Evolutionary conservation across 2,888 invertebrate species (phyloP).

Genomic region (Tachina lurida): DNA sequence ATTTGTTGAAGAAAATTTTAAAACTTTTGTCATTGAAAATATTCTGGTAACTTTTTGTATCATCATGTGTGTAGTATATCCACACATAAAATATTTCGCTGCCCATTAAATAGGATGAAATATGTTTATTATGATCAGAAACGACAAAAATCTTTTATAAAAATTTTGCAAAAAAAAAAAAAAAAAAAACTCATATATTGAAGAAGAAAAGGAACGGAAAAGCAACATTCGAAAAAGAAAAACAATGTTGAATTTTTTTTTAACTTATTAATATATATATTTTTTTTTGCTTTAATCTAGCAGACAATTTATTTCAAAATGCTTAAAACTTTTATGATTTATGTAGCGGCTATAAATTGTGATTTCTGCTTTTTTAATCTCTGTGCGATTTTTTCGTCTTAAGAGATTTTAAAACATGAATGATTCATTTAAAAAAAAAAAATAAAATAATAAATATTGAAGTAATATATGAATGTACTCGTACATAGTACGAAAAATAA

Average conservation of each 20-base stretch:
- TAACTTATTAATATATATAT: neutral
- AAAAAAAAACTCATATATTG: conserved; percentile 31
- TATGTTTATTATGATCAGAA: conserved; percentile 69
- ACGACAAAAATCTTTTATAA: conserved; percentile 67
- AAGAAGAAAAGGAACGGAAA: conserved; percentile 46
- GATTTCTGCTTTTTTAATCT: conserved; percentile 23
- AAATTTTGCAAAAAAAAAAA: conserved; percentile 53
- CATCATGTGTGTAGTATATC: neutral
- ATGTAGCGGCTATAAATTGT: conserved; percentile 67
- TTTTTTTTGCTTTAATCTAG: conserved; percentile 56
- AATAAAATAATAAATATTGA: neutral
- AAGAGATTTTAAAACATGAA: conserved; percentile 46
- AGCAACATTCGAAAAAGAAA: neutral
- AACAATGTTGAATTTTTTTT: conserved; percentile 10
- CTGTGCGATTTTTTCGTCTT: neutral
- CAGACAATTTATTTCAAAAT: conserved; percentile 67
- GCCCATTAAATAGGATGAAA: conserved; percentile 68
- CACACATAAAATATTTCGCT: neutral
- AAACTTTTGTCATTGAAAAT: conserved; percentile 64
- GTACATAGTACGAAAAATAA: neutral
- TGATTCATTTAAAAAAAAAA: conserved; percentile 60
- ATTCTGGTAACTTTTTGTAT: conserved; percentile 21
- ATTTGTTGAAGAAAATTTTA: conserved; percentile 39
- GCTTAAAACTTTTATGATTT: conserved; percentile 73
- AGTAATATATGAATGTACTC: too few relatives aligned